These are phyloP conservation scores for Casuarius casuarius DNA, from an alignment of 2,113 vertebrate genomes.

Conservation along the genomic window DNA sequence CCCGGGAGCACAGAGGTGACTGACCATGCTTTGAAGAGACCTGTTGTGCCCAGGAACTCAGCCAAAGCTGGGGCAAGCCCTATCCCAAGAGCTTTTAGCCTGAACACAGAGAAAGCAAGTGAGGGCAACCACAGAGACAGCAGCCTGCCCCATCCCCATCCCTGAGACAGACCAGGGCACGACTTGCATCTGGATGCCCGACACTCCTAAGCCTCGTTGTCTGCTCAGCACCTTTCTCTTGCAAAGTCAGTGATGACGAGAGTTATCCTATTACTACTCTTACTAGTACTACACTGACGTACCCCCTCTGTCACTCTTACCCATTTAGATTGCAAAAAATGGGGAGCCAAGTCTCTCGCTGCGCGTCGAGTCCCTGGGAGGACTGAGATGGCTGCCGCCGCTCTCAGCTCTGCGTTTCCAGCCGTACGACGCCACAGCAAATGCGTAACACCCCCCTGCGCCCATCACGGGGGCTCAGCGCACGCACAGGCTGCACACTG, in stretches of 20 bases:
- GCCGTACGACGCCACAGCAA: fast-evolving
- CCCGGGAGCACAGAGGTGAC: not conserved
- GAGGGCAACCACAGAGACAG: not conserved
- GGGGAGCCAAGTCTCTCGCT: not conserved
- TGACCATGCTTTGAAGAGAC: not conserved
- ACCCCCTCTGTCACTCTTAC: not conserved
- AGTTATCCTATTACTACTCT: not conserved
- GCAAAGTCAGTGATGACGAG: not conserved
- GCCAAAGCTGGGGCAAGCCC: not conserved
- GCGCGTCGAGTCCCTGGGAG: not conserved
- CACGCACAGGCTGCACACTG: fast-evolving
- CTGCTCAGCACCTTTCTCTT: not conserved
- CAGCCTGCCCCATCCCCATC: not conserved
- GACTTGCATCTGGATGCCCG: not conserved
- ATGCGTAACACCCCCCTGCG: fast-evolving
- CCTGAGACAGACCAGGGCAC: not conserved
- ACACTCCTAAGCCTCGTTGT: not conserved
- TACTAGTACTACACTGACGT: not conserved
- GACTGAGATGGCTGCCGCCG: not conserved
- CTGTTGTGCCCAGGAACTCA: not conserved
- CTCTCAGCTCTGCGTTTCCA: not conserved
- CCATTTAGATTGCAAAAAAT: not conserved
- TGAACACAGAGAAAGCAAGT: not conserved
- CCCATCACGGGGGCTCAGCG: not conserved
- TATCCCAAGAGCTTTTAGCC: not conserved